phyloP scores from a whole-genome alignment of 1,140 invertebrate genomes.

The Gryllus bimaculatus region DNA sequence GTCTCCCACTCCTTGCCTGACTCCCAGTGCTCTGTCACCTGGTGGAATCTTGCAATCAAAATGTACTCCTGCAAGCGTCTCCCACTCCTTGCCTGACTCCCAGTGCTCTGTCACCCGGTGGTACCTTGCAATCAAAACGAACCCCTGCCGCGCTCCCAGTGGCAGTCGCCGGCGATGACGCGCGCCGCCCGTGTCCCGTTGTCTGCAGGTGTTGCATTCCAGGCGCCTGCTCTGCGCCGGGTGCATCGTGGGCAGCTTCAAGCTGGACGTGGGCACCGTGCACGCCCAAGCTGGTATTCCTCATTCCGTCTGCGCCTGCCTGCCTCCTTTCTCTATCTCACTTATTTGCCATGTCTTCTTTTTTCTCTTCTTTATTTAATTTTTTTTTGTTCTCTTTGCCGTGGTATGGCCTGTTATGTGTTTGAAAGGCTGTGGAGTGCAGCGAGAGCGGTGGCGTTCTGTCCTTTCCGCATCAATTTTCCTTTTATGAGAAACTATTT shows the following conservation, averaged over 20 bases:
- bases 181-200: not conserved
- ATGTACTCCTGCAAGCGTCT: no score
- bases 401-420: not conserved
- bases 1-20: no score
- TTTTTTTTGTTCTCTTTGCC: not conserved
- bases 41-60: no score
- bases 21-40: no score
- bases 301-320: not conserved
- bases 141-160: no score
- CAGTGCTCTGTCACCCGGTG: no score
- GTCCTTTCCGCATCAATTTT: not conserved
- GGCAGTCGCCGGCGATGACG: no score
- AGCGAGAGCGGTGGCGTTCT: not conserved
- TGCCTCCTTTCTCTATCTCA: not conserved
- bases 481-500: no score
- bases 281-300: conserved; percentile 48
- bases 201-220: conserved; percentile 50
- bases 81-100: no score
- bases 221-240: conserved; percentile 46
- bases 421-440: not conserved
- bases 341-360: not conserved
- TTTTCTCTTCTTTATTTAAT: not conserved
- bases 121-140: no score
- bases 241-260: conserved; percentile 50
- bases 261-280: conserved; percentile 54